These are phyloP conservation scores for Arvicanthis niloticus DNA, from an alignment of 2,113 vertebrate species.

Conservation along the genomic window DNA sequence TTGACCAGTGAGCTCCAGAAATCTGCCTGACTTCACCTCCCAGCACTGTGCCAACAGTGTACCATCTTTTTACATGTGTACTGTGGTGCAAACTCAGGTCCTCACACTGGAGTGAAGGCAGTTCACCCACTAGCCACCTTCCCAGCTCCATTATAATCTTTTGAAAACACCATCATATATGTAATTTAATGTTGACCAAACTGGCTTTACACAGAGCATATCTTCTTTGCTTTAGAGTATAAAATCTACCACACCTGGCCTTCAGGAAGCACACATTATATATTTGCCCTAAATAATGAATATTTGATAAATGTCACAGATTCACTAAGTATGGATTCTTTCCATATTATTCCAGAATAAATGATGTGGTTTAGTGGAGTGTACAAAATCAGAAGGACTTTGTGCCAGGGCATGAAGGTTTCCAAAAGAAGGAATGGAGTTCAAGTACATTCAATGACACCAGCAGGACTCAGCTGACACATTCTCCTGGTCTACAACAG, in stretches of 20 bases:
- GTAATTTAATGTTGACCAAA: background rate
- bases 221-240: background rate
- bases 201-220: background rate
- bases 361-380: background rate
- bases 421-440: background rate
- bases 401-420: background rate
- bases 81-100: background rate
- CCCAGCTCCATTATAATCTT: background rate
- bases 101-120: too few species aligned
- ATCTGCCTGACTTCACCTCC: background rate
- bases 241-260: background rate
- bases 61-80: background rate
- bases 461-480: background rate
- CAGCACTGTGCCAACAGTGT: background rate
- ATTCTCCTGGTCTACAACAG: background rate
- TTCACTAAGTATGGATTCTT: background rate
- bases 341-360: background rate
- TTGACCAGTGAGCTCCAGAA: background rate
- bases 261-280: background rate
- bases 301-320: background rate
- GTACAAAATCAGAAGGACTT: background rate
- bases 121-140: background rate
- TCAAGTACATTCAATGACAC: background rate
- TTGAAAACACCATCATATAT: background rate
- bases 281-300: background rate